Percentiles rank a stretch among this genome's conserved stretches.
These are phyloP conservation scores for Holothuria leucospilota DNA, from an alignment of 53 echinoderm and acorn worm species.

Conservation along the genomic window DNA sequence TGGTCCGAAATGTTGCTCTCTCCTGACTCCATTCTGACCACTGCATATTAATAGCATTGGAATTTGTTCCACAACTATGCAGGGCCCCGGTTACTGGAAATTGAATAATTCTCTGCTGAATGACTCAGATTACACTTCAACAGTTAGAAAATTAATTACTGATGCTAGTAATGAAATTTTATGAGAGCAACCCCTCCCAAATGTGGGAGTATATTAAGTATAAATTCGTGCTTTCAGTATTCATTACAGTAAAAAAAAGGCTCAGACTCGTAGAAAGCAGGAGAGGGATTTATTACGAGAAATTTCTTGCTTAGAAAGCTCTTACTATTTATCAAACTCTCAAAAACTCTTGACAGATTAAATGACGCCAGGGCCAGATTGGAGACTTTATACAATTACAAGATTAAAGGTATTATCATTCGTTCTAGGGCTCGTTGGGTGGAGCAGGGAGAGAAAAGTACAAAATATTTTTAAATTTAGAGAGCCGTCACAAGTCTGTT, in stretches of 20 bases:
- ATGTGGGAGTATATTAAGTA: not conserved
- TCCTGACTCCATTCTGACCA: constrained; percentile 25
- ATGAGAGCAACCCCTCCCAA: not conserved
- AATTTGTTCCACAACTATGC: not conserved
- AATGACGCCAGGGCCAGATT: too few relatives aligned
- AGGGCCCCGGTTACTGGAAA: too few relatives aligned
- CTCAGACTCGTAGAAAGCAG: not conserved
- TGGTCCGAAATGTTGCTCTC: not conserved
- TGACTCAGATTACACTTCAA: too few relatives aligned
- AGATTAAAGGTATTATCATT: too few relatives aligned
- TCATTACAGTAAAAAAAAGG: not conserved
- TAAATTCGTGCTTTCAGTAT: not conserved
- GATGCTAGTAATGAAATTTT: too few relatives aligned
- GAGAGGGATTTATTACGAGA: not conserved
- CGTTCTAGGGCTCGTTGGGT: too few relatives aligned
- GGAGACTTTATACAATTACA: not conserved
- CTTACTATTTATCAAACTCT: not conserved
- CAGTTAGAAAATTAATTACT: too few relatives aligned
- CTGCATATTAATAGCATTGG: constrained; percentile 6
- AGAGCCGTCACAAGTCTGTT: not conserved
- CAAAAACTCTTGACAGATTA: not conserved
- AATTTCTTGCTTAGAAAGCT: not conserved
- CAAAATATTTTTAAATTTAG: too few relatives aligned
- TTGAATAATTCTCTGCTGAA: too few relatives aligned
- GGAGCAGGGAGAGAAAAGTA: too few relatives aligned